Evolutionary conservation across 2,797 vertebrate genomes (phyloP), one percentile per base, ranked within the genome.

Genomic region (Cheirogaleus major): DNA sequence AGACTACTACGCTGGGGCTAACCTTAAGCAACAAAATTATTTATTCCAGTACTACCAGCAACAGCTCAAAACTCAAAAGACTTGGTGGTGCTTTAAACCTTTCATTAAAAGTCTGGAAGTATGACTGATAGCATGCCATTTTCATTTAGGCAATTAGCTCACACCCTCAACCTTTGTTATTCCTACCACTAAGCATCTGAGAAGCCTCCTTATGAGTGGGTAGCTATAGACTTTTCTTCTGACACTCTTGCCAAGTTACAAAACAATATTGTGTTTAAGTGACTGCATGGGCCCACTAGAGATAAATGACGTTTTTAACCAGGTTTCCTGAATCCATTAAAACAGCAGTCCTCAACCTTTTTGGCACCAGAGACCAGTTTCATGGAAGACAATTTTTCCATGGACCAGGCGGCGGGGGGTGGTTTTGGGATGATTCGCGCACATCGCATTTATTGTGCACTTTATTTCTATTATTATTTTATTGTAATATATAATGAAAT

Each of bases 231-330:
- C 32, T 93, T 79, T 73, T 73, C 32, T 78, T 18, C 32, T 83
- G 80, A 45, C 20, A 35, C 23, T 35, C 59, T 52, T 83, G n/a
- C 27, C 75, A 86, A 89, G 45, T 63, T 72, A 25, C 30, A 22
- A 45, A 94, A 57, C 11, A 55, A 17, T 59, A 67, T 7, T 38
- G 30, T 55, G 55, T 6, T 80, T 41, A 90, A 93, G 27, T 25
- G n/a, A 93, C 4, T 18, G 18, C 12, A 15, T 65, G 8, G 14
- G 7, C 41, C n/a, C 75, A 73, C 15, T 30, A 91, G 73, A 96
- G 52, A 95, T 14, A 59, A 88, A 89, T 35, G 25, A 48, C 78
- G 41, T 72, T 91, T 96, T 93, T 70, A 23, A 59, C 4, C 52
- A 83, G 25, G 13, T 72, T 92, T n/a, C 18, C 52, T 38, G 20